Percentiles rank a stretch among this genome's conserved stretches.
Evolutionary conservation across 2,113 vertebrate species (phyloP).

Genomic region (Bolborhynchus lineola): DNA sequence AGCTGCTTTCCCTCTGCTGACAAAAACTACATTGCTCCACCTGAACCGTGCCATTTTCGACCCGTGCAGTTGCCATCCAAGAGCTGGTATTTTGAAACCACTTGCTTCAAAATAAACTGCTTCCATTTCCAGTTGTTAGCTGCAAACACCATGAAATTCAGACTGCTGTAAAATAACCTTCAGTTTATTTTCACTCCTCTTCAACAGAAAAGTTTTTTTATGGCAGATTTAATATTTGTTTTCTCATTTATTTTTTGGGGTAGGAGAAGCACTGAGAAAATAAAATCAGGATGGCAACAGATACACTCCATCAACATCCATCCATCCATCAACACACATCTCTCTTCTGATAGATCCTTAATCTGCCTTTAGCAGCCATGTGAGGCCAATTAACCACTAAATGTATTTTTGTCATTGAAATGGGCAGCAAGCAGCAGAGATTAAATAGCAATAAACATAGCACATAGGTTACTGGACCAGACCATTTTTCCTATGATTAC

Average conservation of each 20-base stretch:
- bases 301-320: background rate
- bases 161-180: background rate
- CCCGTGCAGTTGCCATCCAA: background rate
- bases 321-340: background rate
- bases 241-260: background rate
- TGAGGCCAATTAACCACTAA: background rate
- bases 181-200: background rate
- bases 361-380: background rate
- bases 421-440: background rate
- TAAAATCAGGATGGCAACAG: background rate
- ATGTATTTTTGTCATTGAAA: background rate
- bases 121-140: background rate
- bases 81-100: background rate
- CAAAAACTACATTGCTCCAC: background rate
- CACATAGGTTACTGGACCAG: background rate
- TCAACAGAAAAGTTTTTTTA: background rate
- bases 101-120: background rate
- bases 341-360: background rate
- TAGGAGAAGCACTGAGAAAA: background rate
- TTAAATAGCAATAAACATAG: background rate
- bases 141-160: background rate
- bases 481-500: background rate
- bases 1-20: background rate
- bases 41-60: background rate
- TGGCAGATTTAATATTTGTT: background rate